phyloP scores from a whole-genome alignment of 2,797 vertebrate genomes.

The Sebastiscus albofasciatus region DNA sequence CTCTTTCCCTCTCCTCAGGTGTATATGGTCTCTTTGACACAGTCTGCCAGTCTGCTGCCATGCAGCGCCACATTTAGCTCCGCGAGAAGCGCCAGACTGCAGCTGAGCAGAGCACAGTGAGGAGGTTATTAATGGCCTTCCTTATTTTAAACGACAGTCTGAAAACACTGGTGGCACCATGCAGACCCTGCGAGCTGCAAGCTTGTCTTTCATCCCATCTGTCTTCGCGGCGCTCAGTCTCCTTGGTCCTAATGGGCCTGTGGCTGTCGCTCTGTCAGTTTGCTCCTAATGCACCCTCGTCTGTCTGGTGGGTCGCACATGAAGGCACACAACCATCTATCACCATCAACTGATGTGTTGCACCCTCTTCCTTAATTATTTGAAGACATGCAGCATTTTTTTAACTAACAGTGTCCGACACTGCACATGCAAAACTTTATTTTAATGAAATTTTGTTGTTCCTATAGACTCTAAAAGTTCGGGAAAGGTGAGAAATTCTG shows the following conservation, averaged over 20 bases:
- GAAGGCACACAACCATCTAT: slow-evolving; percentile 44
- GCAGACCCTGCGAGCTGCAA: slow-evolving; percentile 71
- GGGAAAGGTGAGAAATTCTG: slow-evolving; percentile 1
- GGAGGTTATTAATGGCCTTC: slow-evolving; percentile 82
- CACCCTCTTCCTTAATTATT: slow-evolving; percentile 38
- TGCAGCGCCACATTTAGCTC: slow-evolving; percentile 72
- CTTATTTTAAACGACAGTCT: slow-evolving; percentile 82
- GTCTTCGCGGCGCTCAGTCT: slow-evolving; percentile 72
- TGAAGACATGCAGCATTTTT: background rate
- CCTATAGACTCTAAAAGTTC: background rate
- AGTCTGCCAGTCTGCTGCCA: slow-evolving; percentile 73
- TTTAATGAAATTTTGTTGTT: background rate
- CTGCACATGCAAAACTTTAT: background rate
- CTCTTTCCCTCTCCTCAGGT: slow-evolving; percentile 45
- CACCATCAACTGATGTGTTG: slow-evolving; percentile 28
- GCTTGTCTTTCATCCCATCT: slow-evolving; percentile 81
- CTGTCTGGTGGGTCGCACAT: slow-evolving; percentile 44
- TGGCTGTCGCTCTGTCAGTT: slow-evolving; percentile 63
- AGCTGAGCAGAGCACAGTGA: slow-evolving; percentile 72
- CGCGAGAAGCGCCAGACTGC: slow-evolving; percentile 67
- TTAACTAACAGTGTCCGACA: background rate
- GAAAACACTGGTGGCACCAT: slow-evolving; percentile 78
- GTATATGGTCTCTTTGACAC: slow-evolving; percentile 67
- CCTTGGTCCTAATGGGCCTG: slow-evolving; percentile 67
- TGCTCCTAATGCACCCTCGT: slow-evolving; percentile 52